Base-by-base conservation (phyloP, 2,888 invertebrate species). In the Fissipunctia ypsillon region DNA sequence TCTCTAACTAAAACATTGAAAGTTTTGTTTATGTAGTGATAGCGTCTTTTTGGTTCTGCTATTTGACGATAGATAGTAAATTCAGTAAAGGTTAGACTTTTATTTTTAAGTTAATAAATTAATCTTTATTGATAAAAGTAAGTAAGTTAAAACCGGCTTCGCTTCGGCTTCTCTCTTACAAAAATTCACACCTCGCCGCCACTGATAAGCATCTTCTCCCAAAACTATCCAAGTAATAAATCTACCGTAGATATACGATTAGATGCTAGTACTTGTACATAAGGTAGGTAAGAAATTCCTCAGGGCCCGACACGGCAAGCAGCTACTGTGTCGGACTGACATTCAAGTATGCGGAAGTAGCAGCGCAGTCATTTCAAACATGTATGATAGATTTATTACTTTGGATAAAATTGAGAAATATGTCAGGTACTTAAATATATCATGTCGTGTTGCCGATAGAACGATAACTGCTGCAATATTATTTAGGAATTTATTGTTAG, bases 311-410 rank as follows among this genome's bases (percentile, higher is more conserved):
- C 67, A 60, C 64, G 69, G 79, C 54, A 48, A 14, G 56, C 74
- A 67, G 67, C 69, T 64, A 81, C 84, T 69, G 84, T 84, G 80
- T 69, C 81, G 80, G 66, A 3, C 83, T 71, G 80, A 75, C 71
- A 84, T 63, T 75, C 61, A 7, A 67, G 59, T 43, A 84, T 69
- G 84, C 81, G 81, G 81, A 81, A 84, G 59, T 76, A 35, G 19
- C 54, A 25, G n/a, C 50, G 80, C 68, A 75, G 80, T 68, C 38
- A 59, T 80, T 80, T 69, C 54, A 54, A 68, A 71, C 80, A 12
- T 52, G 73, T 52, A 60, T 60, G 59, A 79, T 69, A 67, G 66
- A 83, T 81, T 83, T 83, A 81, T 80, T 63, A 75, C 70, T 63
- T 52, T 6, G 66, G 76, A 69, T 80, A 69, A 69, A 54, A 56